Evolutionary conservation across 2,113 vertebrate genomes (phyloP).

Genomic region (Xyrauchen texanus): DNA sequence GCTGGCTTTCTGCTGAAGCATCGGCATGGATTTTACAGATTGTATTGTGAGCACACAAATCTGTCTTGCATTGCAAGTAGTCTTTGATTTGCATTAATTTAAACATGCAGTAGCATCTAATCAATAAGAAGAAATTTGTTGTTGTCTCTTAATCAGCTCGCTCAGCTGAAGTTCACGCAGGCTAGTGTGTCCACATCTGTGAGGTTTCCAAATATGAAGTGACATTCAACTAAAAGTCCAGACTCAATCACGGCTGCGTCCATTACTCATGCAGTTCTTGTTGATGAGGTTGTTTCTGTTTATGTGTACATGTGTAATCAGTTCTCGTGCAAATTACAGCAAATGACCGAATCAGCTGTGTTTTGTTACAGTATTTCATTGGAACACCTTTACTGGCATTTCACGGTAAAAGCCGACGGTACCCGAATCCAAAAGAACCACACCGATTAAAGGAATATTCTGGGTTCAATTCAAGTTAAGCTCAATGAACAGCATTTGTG

Average conservation of each 20-base stretch:
- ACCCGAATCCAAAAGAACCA: not conserved
- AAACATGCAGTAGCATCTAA: not conserved
- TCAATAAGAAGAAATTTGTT: not conserved
- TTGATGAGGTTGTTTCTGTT: slow-evolving; percentile 16
- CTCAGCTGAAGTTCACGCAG: slow-evolving; percentile 2
- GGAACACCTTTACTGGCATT: not conserved
- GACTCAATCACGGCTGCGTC: not conserved
- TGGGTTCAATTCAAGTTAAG: too few species aligned
- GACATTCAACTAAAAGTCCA: not conserved
- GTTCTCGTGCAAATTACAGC: slow-evolving; percentile 4
- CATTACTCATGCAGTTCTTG: slow-evolving; percentile 25
- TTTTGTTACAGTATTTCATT: not conserved
- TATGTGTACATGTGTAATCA: slow-evolving; percentile 26
- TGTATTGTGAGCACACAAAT: too few species aligned
- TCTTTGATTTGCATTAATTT: not conserved
- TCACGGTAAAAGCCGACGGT: not conserved
- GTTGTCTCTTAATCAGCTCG: not conserved
- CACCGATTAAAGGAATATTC: not conserved
- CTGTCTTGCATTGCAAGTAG: not conserved
- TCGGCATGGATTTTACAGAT: too few species aligned
- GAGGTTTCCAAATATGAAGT: not conserved
- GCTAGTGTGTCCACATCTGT: not conserved
- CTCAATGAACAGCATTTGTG: not conserved
- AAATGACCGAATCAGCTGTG: slow-evolving; percentile 29
- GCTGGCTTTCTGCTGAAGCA: not conserved